These are phyloP conservation scores for Caenorhabditis panamensis DNA, from an alignment of 2,888 invertebrate genomes.

Conservation along the genomic window DNA sequence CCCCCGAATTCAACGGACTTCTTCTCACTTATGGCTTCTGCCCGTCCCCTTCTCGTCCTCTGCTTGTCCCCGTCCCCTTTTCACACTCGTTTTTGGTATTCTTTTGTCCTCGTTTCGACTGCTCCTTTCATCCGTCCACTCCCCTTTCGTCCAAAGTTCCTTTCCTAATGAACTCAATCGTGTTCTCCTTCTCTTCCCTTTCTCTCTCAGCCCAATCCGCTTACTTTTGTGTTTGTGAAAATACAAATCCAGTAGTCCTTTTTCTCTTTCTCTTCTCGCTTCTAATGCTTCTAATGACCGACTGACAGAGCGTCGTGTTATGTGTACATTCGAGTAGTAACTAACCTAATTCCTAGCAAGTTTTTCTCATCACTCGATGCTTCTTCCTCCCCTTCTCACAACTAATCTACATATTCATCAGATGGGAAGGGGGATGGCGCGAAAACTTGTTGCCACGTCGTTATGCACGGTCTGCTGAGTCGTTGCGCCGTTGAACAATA, in stretches of 20 bases:
- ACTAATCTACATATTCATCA: slow-evolving; percentile 33
- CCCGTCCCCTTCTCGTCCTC: not conserved
- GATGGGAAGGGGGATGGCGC: not conserved
- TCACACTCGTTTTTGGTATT: slow-evolving; percentile 45
- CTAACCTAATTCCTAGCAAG: slow-evolving; percentile 27
- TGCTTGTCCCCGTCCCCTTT: slow-evolving; percentile 21
- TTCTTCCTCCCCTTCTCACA: slow-evolving; percentile 10
- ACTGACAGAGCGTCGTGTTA: not conserved
- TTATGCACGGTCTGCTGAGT: slow-evolving; percentile 37
- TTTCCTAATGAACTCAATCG: slow-evolving; percentile 37
- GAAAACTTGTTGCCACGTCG: slow-evolving; percentile 14
- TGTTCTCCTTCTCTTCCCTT: slow-evolving; percentile 9
- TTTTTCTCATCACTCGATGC: slow-evolving; percentile 7
- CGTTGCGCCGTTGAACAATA: slow-evolving; percentile 25
- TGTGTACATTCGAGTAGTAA: slow-evolving; percentile 17
- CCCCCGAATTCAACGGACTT: not conserved
- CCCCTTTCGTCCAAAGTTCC: slow-evolving; percentile 21
- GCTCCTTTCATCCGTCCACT: slow-evolving; percentile 10
- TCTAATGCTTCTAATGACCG: slow-evolving; percentile 11
- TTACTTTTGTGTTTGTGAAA: not conserved
- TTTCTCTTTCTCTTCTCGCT: not conserved
- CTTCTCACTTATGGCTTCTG: slow-evolving; percentile 8
- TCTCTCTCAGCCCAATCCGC: not conserved
- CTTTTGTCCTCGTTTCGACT: slow-evolving; percentile 28
- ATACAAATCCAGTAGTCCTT: slow-evolving; percentile 3